These are phyloP conservation scores for Rana temporaria DNA, from an alignment of 2,113 vertebrate species.

Conservation along the genomic window DNA sequence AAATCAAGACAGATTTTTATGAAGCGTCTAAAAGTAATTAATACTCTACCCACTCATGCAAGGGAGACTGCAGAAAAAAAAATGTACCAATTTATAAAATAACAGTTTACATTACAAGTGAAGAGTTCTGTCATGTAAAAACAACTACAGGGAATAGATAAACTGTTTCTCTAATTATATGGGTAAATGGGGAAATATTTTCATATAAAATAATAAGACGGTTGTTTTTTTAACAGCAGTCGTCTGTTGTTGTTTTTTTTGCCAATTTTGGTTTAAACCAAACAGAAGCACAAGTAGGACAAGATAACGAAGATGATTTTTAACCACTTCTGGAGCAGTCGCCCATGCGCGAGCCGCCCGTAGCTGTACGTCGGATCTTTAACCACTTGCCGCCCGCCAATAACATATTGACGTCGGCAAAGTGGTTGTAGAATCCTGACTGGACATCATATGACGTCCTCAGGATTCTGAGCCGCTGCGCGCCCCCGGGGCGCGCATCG, in stretches of 20 bases:
- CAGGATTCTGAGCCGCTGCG: no score
- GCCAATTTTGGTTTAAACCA: not conserved
- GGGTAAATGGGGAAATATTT: not conserved
- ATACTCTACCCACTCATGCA: conserved; percentile 65
- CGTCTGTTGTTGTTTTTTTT: not conserved
- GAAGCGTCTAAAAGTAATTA: conserved; percentile 70
- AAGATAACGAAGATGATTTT: no score
- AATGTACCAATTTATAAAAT: conserved; percentile 6
- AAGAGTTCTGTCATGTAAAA: not conserved
- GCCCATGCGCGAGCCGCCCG: no score
- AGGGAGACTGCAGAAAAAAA: conserved; percentile 67
- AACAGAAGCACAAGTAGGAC: not conserved
- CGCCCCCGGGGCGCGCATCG: no score
- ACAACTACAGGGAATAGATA: not conserved
- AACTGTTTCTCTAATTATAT: not conserved
- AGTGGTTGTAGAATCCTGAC: no score
- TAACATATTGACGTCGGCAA: no score
- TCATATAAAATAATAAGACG: not conserved
- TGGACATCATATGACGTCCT: no score
- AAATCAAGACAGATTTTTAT: conserved; percentile 67
- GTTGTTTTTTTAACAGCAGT: not conserved
- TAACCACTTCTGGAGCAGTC: no score
- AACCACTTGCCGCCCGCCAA: no score
- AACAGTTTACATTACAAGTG: conserved; percentile 26
- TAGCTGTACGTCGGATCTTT: no score